Evolutionary conservation across 1,140 invertebrate species (phyloP), one percentile per base, ranked within the genome.

Genomic region (Drosophila miranda): DNA sequence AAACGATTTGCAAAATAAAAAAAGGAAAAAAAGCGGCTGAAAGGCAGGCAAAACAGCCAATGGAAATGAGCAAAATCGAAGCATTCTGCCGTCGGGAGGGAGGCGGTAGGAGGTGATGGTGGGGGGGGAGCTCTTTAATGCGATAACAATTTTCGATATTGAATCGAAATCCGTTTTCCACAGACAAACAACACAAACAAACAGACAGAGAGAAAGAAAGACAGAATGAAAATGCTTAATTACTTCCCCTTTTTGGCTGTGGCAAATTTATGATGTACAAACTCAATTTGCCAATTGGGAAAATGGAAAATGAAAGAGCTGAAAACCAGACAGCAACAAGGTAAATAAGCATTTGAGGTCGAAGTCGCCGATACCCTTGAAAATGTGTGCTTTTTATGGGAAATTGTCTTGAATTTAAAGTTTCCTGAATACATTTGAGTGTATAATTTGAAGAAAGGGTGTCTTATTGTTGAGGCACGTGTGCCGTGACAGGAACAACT

Each of bases 141-240:
- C 42, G 54, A 81, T 77, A 84, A 72, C 80, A 61, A 84, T 80
- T 84, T 86, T 80, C 67, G 66, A 68, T 69, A 69, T 69, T 45
- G 66, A 45, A 57, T 34, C 42, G 42, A 70, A 72, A 72, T 77
- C 60, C 79, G 67, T 68, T 81, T 81, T 48, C 51, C 78, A 28
- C 48, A 54, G 51, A 44, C 43, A 23, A 48, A 19, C 1, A 6
- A 19, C 19, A 3, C 34, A 43, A 26, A 1, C 14, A 21, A 1
- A 53, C n/a, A 34, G 11, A 16, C 16, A 30, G 30, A 34, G n/a
- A 16, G 8, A 19, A n/a, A n/a, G n/a, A n/a, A n/a, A 75, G 52
- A 41, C 49, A 44, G 52, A 78, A 74, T 70, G 38, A 70, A 78
- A 81, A 86, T 86, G 81, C 78, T 77, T 84, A 84, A 84, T 84